These are phyloP conservation scores for Nasonia longicornis DNA, from an alignment of 1,140 invertebrate species.

Conservation along the genomic window DNA sequence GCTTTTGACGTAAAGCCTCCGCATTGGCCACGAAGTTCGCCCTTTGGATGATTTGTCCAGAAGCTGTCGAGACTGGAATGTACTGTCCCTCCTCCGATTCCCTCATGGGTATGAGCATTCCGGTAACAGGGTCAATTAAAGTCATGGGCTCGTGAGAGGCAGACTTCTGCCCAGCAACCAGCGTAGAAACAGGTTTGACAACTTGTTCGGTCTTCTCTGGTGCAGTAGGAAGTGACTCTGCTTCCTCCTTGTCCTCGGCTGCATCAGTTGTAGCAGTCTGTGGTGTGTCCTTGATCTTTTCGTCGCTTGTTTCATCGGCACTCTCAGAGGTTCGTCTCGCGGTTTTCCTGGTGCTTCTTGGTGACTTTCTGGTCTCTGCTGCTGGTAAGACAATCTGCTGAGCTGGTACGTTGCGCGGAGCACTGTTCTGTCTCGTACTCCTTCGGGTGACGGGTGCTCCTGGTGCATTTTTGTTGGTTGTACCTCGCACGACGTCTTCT, in stretches of 20 bases:
- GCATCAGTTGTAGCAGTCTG: background rate
- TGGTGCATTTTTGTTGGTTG: slow-evolving; percentile 60
- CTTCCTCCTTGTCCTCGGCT: background rate
- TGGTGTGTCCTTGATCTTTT: slow-evolving; percentile 65
- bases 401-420: slow-evolving; percentile 50
- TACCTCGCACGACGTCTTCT: slow-evolving; percentile 84
- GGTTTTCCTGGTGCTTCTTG: slow-evolving; percentile 72
- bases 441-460: slow-evolving; percentile 53
- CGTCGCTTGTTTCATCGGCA: slow-evolving; percentile 73
- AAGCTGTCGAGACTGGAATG: slow-evolving; percentile 71
- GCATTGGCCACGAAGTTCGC: slow-evolving; percentile 31
- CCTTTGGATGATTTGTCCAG: slow-evolving; percentile 54
- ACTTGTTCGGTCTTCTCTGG: slow-evolving; percentile 47
- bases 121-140: slow-evolving; percentile 83
- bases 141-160: slow-evolving; percentile 70
- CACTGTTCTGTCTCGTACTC: slow-evolving; percentile 62
- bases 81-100: slow-evolving; percentile 81
- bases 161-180: slow-evolving; percentile 51
- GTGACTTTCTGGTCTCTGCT: slow-evolving; percentile 74
- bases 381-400: slow-evolving; percentile 39
- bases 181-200: slow-evolving; percentile 31
- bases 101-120: slow-evolving; percentile 78
- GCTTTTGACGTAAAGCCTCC: background rate
- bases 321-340: slow-evolving; percentile 75
- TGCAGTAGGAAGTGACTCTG: background rate